These are phyloP conservation scores for Eriosoma lanigerum DNA, from an alignment of 1,140 invertebrate species.

Conservation along the genomic window DNA sequence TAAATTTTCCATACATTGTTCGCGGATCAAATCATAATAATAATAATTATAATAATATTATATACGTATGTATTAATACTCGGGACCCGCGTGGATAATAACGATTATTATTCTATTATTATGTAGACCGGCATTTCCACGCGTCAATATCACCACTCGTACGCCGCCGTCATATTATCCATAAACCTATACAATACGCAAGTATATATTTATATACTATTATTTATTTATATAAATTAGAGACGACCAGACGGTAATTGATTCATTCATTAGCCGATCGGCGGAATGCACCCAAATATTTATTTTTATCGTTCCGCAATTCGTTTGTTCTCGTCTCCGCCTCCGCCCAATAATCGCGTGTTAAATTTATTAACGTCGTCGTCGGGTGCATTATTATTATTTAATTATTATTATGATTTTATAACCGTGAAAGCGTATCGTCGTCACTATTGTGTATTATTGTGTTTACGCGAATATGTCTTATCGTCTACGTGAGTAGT, in stretches of 20 bases:
- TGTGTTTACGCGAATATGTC: background rate
- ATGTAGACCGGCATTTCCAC: background rate
- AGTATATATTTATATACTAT: background rate
- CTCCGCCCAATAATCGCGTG: conserved; percentile 1
- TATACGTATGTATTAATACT: background rate
- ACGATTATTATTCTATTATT: conserved; percentile 10
- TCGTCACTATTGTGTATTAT: too few species aligned
- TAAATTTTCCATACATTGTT: too few species aligned
- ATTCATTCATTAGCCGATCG: conserved; percentile 45
- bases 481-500: background rate
- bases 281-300: conserved; percentile 42
- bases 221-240: conserved; percentile 21
- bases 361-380: conserved; percentile 15
- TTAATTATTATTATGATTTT: background rate
- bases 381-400: background rate
- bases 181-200: background rate
- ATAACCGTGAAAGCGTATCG: too few species aligned
- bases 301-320: conserved; percentile 19
- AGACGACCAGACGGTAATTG: conserved; percentile 18
- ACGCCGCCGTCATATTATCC: background rate
- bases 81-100: background rate
- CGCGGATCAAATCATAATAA: too few species aligned
- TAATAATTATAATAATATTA: too few species aligned
- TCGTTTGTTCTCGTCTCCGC: background rate
- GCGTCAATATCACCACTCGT: background rate